phyloP scores from a whole-genome alignment of 2,888 invertebrate species.

The Cantharis lateralis region DNA sequence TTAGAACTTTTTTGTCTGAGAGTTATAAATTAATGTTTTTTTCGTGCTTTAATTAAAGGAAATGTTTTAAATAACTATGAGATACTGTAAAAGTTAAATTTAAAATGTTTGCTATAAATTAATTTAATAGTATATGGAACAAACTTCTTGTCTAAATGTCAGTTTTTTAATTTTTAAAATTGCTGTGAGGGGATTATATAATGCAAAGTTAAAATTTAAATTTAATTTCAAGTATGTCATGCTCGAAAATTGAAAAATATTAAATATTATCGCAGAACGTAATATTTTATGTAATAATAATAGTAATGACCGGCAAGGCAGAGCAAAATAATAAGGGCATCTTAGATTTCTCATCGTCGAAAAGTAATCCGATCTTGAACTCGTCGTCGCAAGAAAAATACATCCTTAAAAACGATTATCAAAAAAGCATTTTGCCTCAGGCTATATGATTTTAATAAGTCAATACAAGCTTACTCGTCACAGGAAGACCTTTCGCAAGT shows the following conservation, averaged over 20 bases:
- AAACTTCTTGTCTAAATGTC: background rate
- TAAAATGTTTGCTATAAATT: background rate
- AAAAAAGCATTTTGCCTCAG: background rate
- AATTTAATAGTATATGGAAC: background rate
- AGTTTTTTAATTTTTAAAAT: background rate
- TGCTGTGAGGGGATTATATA: background rate
- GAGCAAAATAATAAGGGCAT: background rate
- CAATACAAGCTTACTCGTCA: background rate
- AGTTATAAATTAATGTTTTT: background rate
- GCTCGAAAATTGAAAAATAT: background rate
- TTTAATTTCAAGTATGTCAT: background rate
- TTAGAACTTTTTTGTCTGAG: background rate
- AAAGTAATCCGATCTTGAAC: background rate
- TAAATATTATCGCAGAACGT: background rate
- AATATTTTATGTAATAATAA: background rate
- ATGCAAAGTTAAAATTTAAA: background rate
- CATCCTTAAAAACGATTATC: background rate
- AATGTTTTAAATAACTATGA: background rate
- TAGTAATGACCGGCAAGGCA: background rate
- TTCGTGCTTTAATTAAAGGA: background rate
- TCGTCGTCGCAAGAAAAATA: background rate
- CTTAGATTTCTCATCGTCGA: background rate
- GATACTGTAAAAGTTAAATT: background rate
- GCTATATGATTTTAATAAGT: background rate
- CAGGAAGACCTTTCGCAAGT: background rate